Evolutionary conservation across 2,113 vertebrate genomes (phyloP).

Genomic region (Aramus guarauna): DNA sequence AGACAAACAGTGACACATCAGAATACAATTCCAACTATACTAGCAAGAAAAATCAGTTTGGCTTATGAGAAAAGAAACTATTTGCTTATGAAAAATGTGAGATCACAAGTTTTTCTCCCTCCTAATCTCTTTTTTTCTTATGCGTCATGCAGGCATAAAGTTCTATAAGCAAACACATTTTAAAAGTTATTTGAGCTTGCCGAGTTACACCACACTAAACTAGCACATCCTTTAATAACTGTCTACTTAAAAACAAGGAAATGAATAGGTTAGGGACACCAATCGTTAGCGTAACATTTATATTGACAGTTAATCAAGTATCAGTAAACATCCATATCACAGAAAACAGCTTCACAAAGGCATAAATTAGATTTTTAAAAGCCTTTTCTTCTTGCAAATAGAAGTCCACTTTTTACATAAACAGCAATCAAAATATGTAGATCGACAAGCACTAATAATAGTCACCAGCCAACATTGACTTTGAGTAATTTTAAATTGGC

Average conservation of each 20-base stretch:
- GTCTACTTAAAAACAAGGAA: background rate
- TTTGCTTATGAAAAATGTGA: background rate
- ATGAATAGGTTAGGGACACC: background rate
- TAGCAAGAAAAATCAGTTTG: background rate
- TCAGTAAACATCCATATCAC: background rate
- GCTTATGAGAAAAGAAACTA: background rate
- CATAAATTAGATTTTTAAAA: background rate
- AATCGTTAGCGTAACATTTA: too few species aligned
- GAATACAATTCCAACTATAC: background rate
- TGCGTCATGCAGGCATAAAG: background rate
- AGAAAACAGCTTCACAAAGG: background rate
- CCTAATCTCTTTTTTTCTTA: background rate
- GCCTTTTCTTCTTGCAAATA: background rate
- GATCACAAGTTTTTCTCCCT: background rate
- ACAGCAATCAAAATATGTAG: background rate
- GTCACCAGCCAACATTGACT: background rate
- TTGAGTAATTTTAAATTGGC: background rate
- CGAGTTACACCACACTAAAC: background rate
- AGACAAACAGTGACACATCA: background rate
- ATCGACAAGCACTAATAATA: background rate
- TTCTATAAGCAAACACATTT: background rate
- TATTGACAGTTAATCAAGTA: too few species aligned
- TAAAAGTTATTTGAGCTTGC: background rate
- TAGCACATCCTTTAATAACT: background rate
- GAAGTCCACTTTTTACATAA: background rate